phyloP scores from a whole-genome alignment of 2,797 vertebrate genomes.

The Muraenolepis orangiensis region DNA sequence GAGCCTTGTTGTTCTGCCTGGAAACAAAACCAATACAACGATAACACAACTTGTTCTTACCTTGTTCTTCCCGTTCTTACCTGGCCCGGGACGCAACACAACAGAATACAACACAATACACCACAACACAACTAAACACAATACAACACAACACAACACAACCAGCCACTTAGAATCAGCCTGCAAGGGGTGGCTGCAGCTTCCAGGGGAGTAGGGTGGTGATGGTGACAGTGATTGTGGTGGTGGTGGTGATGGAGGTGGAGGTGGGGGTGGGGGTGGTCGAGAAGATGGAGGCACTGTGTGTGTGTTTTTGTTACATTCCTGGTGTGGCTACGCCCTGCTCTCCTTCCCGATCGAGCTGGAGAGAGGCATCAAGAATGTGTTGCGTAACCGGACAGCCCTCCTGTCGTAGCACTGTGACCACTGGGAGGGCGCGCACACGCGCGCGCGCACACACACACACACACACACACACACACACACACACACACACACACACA shows the following conservation, averaged over 20 bases:
- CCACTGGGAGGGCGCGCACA: background rate
- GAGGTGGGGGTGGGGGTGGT: slow-evolving; percentile 24
- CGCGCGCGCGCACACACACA: too few relatives aligned
- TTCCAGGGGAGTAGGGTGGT: slow-evolving; percentile 5
- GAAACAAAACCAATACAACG: background rate
- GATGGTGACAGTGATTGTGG: too few relatives aligned
- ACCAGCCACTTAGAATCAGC: background rate
- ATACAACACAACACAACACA: background rate
- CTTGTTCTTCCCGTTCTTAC: background rate
- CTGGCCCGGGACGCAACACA: background rate
- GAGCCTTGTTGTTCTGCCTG: too few relatives aligned
- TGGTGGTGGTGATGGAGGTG: slow-evolving; percentile 16
- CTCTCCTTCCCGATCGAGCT: slow-evolving; percentile 54
- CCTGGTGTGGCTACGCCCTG: slow-evolving; percentile 69
- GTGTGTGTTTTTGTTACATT: slow-evolving; percentile 62
- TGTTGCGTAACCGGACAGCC: slow-evolving; percentile 52
- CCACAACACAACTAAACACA: background rate
- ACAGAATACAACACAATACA: background rate
- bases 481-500: too few relatives aligned
- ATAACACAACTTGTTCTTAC: background rate
- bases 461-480: too few relatives aligned
- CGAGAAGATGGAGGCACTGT: background rate
- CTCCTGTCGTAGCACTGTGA: background rate
- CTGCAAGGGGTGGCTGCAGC: background rate
- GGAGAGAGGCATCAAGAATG: slow-evolving; percentile 52